phyloP scores from a whole-genome alignment of 2,888 invertebrate genomes.

The Aphidius colemani region DNA sequence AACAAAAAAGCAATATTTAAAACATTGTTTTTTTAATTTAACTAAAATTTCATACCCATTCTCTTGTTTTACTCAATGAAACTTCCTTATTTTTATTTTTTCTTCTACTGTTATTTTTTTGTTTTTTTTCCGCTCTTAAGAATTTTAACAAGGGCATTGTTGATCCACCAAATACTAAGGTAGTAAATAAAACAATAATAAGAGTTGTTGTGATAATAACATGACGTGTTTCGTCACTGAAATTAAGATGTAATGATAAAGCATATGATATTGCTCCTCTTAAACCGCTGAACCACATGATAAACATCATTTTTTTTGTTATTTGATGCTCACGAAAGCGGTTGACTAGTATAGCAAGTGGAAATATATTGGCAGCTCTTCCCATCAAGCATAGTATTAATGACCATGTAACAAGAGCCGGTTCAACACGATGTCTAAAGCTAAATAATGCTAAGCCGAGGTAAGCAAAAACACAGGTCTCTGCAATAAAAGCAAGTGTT shows the following conservation, averaged over 20 bases:
- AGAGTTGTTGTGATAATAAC: constrained; percentile 97
- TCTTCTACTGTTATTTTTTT: constrained; percentile 64
- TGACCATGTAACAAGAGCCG: constrained; percentile 92
- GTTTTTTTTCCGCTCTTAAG: constrained; percentile 73
- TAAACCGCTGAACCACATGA: constrained; percentile 99
- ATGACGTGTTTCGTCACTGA: constrained; percentile 91
- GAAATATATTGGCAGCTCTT: constrained; percentile 96
- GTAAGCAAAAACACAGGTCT: constrained; percentile 99
- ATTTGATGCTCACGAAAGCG: constrained; percentile 97
- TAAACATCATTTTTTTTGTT: constrained; percentile 97
- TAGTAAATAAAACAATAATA: constrained; percentile 96
- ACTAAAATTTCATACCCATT: constrained; percentile 71
- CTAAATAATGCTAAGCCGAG: constrained; percentile 93
- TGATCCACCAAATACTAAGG: constrained; percentile 92
- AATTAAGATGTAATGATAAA: constrained; percentile 90
- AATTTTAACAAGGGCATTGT: constrained; percentile 97
- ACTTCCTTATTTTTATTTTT: constrained; percentile 78
- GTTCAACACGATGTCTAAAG: constrained; percentile 87
- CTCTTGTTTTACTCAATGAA: constrained; percentile 95
- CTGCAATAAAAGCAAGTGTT: constrained; percentile 95
- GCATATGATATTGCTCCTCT: constrained; percentile 98
- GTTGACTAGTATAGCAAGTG: constrained; percentile 89
- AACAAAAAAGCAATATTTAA: constrained; percentile 25
- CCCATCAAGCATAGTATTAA: constrained; percentile 90
- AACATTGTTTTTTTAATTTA: background rate